Evolutionary conservation across 2,888 invertebrate genomes (phyloP).

Genomic region (Caenorhabditis sp.): DNA sequence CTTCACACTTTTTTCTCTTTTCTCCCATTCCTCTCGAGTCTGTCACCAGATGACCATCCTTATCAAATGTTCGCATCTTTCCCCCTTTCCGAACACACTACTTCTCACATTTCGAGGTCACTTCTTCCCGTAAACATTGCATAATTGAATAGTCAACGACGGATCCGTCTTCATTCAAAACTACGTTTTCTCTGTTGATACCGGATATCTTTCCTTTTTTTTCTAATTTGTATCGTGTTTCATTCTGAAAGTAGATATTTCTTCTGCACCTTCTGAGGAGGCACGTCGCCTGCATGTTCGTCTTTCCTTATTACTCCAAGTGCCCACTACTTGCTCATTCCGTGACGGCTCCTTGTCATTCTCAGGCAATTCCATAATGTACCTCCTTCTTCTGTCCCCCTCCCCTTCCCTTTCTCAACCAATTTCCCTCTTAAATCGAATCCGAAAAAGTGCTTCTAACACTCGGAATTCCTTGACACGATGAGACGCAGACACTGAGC

Average conservation of each 20-base stretch:
- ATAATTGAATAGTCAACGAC: slow-evolving; percentile 39
- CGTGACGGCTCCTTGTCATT: slow-evolving; percentile 28
- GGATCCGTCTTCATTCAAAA: slow-evolving; percentile 18
- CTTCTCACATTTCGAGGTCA: slow-evolving; percentile 41
- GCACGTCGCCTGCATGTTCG: neutral
- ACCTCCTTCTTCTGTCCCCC: slow-evolving; percentile 27
- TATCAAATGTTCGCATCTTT: slow-evolving; percentile 44
- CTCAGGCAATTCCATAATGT: slow-evolving; percentile 49
- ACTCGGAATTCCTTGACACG: neutral
- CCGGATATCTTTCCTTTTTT: slow-evolving; percentile 13
- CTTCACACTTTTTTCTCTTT: slow-evolving; percentile 44
- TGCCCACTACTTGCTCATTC: slow-evolving; percentile 13
- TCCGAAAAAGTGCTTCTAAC: slow-evolving; percentile 42
- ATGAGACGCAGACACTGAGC: slow-evolving; percentile 31
- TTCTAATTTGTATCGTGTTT: slow-evolving; percentile 34
- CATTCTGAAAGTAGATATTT: slow-evolving; percentile 16
- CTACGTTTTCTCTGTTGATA: slow-evolving; percentile 19
- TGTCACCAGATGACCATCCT: slow-evolving; percentile 44
- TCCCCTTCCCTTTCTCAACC: neutral
- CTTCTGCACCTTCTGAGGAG: slow-evolving; percentile 1
- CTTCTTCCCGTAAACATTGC: slow-evolving; percentile 43
- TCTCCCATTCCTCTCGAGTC: slow-evolving; percentile 18
- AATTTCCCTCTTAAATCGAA: slow-evolving; percentile 50
- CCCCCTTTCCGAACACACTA: slow-evolving; percentile 32
- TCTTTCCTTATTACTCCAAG: slow-evolving; percentile 36